Evolutionary conservation across 1,140 invertebrate genomes (phyloP).

Genomic region (Hesperophylax magnus): DNA sequence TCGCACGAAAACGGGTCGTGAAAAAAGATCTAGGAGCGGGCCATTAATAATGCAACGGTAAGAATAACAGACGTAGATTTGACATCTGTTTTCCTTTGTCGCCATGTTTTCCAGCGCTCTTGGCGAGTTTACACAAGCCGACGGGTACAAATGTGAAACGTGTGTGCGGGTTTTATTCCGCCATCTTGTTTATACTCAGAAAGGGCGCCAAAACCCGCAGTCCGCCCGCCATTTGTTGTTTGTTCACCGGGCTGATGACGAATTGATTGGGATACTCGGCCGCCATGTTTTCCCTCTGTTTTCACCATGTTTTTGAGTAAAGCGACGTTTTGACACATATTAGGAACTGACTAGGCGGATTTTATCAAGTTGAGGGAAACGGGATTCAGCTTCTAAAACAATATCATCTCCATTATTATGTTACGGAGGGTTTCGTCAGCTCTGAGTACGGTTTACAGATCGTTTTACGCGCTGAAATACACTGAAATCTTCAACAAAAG

Average conservation of each 20-base stretch:
- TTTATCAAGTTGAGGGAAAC: neutral
- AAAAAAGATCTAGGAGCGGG: conserved; percentile 19
- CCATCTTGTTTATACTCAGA: conserved; percentile 16
- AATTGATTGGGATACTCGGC: neutral
- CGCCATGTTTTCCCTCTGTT: neutral
- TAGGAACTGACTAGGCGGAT: neutral
- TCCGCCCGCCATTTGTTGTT: neutral
- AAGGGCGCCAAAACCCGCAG: conserved; percentile 8
- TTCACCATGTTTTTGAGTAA: neutral
- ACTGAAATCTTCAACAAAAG: no score
- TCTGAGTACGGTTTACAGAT: no score
- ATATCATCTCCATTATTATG: no score
- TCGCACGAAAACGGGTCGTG: neutral
- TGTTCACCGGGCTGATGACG: neutral
- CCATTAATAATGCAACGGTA: conserved; percentile 33
- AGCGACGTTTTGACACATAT: neutral
- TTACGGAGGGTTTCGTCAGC: no score
- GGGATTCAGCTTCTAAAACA: no score
- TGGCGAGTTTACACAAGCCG: conserved; percentile 15
- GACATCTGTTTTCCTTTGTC: conserved; percentile 39
- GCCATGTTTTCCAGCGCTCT: conserved; percentile 36
- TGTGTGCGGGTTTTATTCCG: conserved; percentile 6
- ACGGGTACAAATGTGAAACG: conserved; percentile 36
- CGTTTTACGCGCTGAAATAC: no score
- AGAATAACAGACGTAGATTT: conserved; percentile 32